Evolutionary conservation across 2,888 invertebrate species (phyloP).

Genomic region (Drosophila trichaetosa): DNA sequence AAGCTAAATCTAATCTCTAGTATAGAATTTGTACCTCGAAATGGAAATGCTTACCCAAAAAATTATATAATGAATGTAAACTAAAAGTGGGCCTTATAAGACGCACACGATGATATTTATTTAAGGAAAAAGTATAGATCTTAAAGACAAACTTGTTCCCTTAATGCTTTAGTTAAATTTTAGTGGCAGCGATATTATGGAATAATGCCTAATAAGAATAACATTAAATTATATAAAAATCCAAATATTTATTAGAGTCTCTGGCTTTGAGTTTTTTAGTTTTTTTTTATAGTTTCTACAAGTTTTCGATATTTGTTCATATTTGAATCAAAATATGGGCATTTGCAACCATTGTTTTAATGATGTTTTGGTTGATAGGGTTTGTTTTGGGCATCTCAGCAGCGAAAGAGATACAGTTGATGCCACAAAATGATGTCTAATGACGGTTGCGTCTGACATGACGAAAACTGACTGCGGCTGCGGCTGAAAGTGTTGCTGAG

Average conservation of each 20-base stretch:
- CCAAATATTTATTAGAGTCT: background rate
- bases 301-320: background rate
- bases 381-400: conserved; percentile 37
- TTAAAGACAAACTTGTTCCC: background rate
- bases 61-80: background rate
- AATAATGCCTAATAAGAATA: background rate
- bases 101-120: background rate
- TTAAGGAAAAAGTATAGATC: background rate
- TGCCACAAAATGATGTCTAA: conserved; percentile 77
- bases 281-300: background rate
- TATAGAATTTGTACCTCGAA: background rate
- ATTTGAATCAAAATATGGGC: background rate
- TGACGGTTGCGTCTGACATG: conserved; percentile 76
- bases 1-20: background rate
- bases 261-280: background rate
- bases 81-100: background rate
- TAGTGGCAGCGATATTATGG: background rate
- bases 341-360: conserved; percentile 18
- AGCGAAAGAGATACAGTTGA: conserved; percentile 74
- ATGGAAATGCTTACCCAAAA: background rate
- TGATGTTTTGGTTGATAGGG: conserved; percentile 24
- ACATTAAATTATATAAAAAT: background rate
- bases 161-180: background rate
- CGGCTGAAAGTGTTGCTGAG: conserved; percentile 10
- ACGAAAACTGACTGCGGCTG: conserved; percentile 44